Evolutionary conservation across 2,113 vertebrate species (phyloP), one percentile per base, ranked within the genome.

Genomic region (Tetrax tetrax): DNA sequence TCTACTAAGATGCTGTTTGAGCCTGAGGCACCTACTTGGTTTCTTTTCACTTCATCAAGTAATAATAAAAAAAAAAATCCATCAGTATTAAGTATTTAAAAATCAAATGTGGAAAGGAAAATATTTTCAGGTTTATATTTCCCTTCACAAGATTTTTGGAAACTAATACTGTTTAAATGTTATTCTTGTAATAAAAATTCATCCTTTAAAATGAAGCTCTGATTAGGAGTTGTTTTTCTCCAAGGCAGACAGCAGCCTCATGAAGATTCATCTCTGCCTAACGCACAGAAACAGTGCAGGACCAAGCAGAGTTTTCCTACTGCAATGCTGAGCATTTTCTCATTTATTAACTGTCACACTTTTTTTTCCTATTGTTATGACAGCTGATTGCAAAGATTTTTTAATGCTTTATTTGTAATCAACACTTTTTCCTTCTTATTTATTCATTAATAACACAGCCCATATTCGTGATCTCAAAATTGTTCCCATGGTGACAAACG

Each of bases 401-500:
- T 86, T 57, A 72, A 86, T 35, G 74, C 24, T 1, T 5, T 7
- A 28, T 38, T 66, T 56, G 9, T 33, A 38, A 81, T 83, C 86
- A 64, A 43, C 14, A 23, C 47, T 69, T 43, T 76, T 64, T 38
- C 45, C 65, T 87, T 87, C 50, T 70, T 85, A 61, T 87, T 94
- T 82, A 76, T 66, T 76, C 75, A 47, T 88, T 79, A 90, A 48
- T 29, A 43, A 11, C 83, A 41, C 59, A 43, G 53, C 79, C 59
- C 25, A 4, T n/a, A 17, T 51, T 41, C 45, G 48, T 41, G 45
- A 79, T 65, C 31, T 15, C 72, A 23, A 7, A 75, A 50, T 51
- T n/a, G 81, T 93, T 94, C 83, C 89, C 76, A 82, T 84, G 92
- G 90, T 53, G 78, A 93, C 91, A 87, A 89, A 93, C 22, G 50